Base-by-base conservation (phyloP, 2,797 vertebrate species). In the Anguilla megastoma region DNA sequence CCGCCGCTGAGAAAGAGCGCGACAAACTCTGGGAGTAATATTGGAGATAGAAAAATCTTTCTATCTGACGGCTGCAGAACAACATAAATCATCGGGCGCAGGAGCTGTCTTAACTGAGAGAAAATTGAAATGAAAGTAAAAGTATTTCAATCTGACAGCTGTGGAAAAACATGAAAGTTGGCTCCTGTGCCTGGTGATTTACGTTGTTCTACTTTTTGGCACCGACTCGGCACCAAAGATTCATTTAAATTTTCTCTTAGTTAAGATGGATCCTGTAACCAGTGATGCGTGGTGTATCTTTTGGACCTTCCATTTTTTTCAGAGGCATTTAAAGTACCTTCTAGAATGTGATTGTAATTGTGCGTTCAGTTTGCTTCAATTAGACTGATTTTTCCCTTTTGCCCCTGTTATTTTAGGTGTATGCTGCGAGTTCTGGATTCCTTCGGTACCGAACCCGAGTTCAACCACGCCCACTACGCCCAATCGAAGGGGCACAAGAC, bases 371-470 rank as follows among this genome's bases (percentile, higher is more conserved):
- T 30, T 16, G 50, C 24, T 60, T 79, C 91, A 9, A 12, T 52
- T 50, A 30, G 36, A 85, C 50, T 0, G 9, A 88, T 36, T 16
- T 80, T 80, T 74, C 41, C 7, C 2, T 86, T 76, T 9, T 79
- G 16, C 33, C 50, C 9, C 41, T 85, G 60, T 85, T 36, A 74
- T 74, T 92, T 92, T 71, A 97, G 97, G 89, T 97, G 97, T 88
- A 97, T 97, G 96, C 93, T 97, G 1, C 93, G 97, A 85, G 96
- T 97, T 90, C 90, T 97, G 63, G 97, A 97, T 91, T 97, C 97
- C 12, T 97, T 97, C 89, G 97, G 97, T 69, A 97, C 97, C 0
- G 97, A 97, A 87, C 97, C 97, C n/a, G 97, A 97, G 89, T 97
- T 97, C 89, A 97, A 97, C 89, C 97, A 97, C 21, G 96, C 96